phyloP scores from a whole-genome alignment of 2,797 vertebrate species.

The Nyctibius grandis region DNA sequence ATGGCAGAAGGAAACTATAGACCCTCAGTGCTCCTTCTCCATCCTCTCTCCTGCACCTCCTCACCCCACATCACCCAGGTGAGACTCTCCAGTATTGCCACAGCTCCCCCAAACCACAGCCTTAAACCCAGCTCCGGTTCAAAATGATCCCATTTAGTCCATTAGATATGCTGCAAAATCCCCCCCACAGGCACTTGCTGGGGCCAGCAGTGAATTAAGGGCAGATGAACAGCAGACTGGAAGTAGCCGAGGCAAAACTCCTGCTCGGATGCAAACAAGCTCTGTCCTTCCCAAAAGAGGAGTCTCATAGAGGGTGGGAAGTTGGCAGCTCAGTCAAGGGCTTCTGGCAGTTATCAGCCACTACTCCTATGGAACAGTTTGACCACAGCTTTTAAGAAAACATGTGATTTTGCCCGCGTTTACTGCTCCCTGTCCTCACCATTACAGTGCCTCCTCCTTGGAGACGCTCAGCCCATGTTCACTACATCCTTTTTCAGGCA shows the following conservation, averaged over 20 bases:
- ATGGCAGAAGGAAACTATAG: background rate
- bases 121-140: background rate
- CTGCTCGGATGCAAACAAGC: background rate
- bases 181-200: background rate
- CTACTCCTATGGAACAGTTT: background rate
- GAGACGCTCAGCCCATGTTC: background rate
- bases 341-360: constrained; percentile 17
- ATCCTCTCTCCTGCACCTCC: background rate
- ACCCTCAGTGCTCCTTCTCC: background rate
- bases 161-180: background rate
- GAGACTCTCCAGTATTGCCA: background rate
- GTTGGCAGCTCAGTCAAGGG: background rate
- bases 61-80: background rate
- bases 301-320: background rate
- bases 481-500: background rate
- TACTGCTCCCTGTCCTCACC: background rate
- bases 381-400: background rate
- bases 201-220: background rate
- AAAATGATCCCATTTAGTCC: background rate
- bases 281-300: background rate
- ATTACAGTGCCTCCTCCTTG: background rate
- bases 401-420: background rate
- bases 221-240: background rate
- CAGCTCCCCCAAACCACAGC: background rate
- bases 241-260: background rate